A percentile compares a stretch with the other conserved stretches of the same genome.
phyloP scores from a whole-genome alignment of 2,113 vertebrate genomes.

The Salvelinus sp. region DNA sequence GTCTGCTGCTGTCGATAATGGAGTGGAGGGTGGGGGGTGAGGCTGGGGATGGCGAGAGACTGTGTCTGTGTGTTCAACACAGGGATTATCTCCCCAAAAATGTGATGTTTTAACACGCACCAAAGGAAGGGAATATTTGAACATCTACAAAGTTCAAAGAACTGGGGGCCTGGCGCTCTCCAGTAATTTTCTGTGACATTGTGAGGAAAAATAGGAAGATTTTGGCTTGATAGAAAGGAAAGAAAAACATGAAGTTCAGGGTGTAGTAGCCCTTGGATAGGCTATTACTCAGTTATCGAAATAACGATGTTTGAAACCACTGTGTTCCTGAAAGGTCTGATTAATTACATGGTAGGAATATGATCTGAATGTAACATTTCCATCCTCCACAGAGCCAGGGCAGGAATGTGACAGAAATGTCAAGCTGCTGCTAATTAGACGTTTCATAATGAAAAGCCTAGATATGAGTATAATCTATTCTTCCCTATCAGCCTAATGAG shows the following conservation, averaged over 20 bases:
- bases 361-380: constrained; percentile 67
- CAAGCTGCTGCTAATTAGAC: constrained; percentile 61
- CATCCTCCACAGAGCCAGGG: constrained; percentile 42
- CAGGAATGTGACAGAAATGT: constrained; percentile 59
- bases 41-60: constrained; percentile 11
- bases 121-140: constrained; percentile 43
- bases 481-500: constrained; percentile 72
- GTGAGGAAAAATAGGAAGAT: background rate
- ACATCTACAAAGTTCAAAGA: constrained; percentile 59
- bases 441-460: constrained; percentile 55
- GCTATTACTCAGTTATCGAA: background rate
- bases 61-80: constrained; percentile 42
- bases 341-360: constrained; percentile 48
- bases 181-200: constrained; percentile 40
- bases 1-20: constrained; percentile 67
- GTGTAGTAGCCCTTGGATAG: constrained; percentile 23
- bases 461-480: constrained; percentile 71
- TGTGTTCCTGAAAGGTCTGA: constrained; percentile 34
- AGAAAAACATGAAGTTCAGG: constrained; percentile 11
- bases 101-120: constrained; percentile 50
- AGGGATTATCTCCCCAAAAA: constrained; percentile 60
- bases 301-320: constrained; percentile 2
- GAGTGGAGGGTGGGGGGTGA: constrained; percentile 32
- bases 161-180: constrained; percentile 30
- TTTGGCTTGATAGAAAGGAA: background rate